A percentile compares a stretch with the other conserved stretches of the same genome.
Evolutionary conservation across 2,797 vertebrate genomes (phyloP).

Genomic region (Balearica regulorum): DNA sequence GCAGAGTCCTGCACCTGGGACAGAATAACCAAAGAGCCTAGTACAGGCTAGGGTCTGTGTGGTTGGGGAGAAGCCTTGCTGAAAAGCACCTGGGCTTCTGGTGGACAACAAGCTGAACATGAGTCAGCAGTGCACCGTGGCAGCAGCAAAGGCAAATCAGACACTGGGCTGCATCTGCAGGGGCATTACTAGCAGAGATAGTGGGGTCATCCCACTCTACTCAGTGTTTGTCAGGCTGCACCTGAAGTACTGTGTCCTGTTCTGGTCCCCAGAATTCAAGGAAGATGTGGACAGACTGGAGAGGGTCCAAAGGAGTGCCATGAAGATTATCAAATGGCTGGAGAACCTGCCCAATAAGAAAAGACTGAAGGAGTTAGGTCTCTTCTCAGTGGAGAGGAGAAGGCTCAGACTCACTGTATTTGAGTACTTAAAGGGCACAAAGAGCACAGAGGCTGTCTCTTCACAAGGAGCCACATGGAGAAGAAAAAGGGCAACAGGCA

Average conservation of each 20-base stretch:
- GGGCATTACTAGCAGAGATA: neutral
- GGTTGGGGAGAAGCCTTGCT: neutral
- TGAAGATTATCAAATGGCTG: neutral
- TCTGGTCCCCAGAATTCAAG: neutral
- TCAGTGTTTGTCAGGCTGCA: neutral
- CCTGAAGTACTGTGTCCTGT: neutral
- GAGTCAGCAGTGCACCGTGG: neutral
- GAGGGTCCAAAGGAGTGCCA: neutral
- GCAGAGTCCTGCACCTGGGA: neutral
- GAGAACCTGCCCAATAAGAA: neutral
- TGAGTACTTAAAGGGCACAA: neutral
- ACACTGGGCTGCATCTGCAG: neutral
- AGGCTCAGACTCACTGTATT: neutral
- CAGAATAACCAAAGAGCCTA: neutral
- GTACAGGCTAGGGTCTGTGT: fast-evolving
- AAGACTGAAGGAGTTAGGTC: neutral
- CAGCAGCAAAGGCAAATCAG: neutral
- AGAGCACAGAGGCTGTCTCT: neutral
- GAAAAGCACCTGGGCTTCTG: neutral
- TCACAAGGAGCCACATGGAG: neutral
- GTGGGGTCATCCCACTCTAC: neutral
- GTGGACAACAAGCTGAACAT: neutral
- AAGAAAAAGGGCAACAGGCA: neutral
- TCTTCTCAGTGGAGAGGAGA: neutral
- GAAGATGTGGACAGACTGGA: neutral